phyloP scores from a whole-genome alignment of 2,113 vertebrate genomes.

The Morone saxatilis region DNA sequence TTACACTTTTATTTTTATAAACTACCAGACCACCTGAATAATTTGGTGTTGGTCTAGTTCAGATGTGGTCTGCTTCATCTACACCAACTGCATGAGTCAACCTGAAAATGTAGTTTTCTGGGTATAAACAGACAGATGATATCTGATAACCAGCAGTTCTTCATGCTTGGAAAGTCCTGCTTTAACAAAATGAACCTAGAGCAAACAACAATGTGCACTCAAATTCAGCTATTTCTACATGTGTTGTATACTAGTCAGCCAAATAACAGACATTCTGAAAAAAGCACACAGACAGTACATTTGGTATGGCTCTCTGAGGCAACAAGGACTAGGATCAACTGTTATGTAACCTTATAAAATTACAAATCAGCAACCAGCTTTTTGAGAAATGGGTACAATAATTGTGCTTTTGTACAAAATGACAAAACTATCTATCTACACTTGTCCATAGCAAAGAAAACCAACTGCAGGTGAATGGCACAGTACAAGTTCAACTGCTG shows the following conservation, averaged over 20 bases:
- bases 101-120: neutral
- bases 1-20: neutral
- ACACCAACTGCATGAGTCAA: neutral
- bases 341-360: neutral
- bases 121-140: neutral
- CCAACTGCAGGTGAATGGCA: neutral
- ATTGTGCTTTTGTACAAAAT: neutral
- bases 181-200: neutral
- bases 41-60: neutral
- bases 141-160: slow-evolving; percentile 4
- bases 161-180: neutral
- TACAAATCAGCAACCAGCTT: neutral
- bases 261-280: neutral
- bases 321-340: neutral
- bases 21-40: neutral
- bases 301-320: neutral
- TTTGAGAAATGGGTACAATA: neutral
- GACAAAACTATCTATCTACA: no score
- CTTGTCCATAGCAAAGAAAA: neutral
- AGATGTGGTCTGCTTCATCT: neutral
- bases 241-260: neutral
- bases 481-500: neutral
- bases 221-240: neutral
- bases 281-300: neutral
- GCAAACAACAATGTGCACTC: neutral